Percentiles rank a stretch among this genome's conserved stretches.
Conservation (phyloP, 1,140 invertebrate species). For the Ostrea edulis region DNA sequence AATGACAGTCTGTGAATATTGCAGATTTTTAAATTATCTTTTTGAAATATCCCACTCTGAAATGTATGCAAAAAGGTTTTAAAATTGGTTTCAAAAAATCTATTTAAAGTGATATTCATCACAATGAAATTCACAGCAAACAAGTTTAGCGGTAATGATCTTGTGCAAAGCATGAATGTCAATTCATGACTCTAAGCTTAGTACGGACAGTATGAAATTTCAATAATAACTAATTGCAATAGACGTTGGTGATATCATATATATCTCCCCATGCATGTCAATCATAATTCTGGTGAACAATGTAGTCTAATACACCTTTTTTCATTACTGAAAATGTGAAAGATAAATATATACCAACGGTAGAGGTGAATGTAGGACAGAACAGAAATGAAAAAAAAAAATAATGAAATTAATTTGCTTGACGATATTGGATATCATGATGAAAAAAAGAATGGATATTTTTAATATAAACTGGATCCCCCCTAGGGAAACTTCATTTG, state of each 20-base stretch:
- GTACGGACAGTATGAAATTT: background rate
- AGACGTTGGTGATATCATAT: background rate
- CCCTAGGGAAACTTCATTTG: background rate
- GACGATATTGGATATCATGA: background rate
- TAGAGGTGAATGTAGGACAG: background rate
- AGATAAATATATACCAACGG: background rate
- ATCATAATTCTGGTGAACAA: background rate
- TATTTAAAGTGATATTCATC: too few relatives aligned
- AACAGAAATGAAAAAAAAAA: background rate
- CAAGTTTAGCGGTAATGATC: too few relatives aligned
- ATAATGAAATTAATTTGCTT: background rate
- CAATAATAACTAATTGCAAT: background rate
- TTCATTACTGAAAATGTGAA: background rate
- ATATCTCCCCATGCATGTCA: background rate
- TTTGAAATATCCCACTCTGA: too few relatives aligned
- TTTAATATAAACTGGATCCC: background rate
- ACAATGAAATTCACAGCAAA: too few relatives aligned
- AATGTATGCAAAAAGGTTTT: too few relatives aligned
- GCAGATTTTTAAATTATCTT: too few relatives aligned
- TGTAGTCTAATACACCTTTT: background rate
- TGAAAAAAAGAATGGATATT: background rate
- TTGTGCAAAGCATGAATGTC: too few relatives aligned
- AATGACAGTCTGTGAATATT: too few relatives aligned
- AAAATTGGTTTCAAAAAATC: too few relatives aligned
- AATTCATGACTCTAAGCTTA: too few relatives aligned